These are phyloP conservation scores for Pachydiplax longipennis DNA, from an alignment of 2,888 invertebrate genomes.

Conservation along the genomic window DNA sequence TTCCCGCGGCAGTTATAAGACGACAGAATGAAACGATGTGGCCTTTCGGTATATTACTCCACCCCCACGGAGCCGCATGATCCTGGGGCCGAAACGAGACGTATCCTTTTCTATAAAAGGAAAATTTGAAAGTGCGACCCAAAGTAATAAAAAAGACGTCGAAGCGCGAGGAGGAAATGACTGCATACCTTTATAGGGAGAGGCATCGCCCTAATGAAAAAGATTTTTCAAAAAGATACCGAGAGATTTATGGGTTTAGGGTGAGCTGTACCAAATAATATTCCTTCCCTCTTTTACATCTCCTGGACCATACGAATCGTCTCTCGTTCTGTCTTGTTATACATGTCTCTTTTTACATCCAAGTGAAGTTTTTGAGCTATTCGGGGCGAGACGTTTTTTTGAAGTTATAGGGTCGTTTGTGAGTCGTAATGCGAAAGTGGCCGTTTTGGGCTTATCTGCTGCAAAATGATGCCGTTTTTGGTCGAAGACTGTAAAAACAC, in stretches of 20 bases:
- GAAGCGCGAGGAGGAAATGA: background rate
- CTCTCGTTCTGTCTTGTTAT: background rate
- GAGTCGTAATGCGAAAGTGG: conserved; percentile 36
- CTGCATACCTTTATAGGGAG: background rate
- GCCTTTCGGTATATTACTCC: background rate
- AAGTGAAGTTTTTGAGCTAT: conserved; percentile 23
- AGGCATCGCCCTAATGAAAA: background rate
- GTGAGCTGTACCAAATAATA: conserved; percentile 34
- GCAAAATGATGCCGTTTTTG: conserved; percentile 35
- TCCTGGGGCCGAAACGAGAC: background rate
- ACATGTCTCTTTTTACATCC: background rate
- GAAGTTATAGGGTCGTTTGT: conserved; percentile 33
- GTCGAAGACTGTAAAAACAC: conserved; percentile 6
- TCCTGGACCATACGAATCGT: background rate
- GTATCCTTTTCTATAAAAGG: background rate
- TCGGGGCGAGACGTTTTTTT: conserved; percentile 12
- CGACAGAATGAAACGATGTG: conserved; percentile 24
- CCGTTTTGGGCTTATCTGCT: conserved; percentile 32
- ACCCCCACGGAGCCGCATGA: background rate
- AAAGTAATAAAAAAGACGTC: background rate
- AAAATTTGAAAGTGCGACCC: background rate
- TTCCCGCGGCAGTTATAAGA: conserved; percentile 31
- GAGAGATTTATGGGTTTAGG: background rate
- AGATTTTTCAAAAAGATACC: background rate
- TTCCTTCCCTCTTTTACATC: background rate